Evolutionary conservation across 2,888 invertebrate genomes (phyloP), one percentile per base, ranked within the genome.

Genomic region (Aspidiotus destructor): DNA sequence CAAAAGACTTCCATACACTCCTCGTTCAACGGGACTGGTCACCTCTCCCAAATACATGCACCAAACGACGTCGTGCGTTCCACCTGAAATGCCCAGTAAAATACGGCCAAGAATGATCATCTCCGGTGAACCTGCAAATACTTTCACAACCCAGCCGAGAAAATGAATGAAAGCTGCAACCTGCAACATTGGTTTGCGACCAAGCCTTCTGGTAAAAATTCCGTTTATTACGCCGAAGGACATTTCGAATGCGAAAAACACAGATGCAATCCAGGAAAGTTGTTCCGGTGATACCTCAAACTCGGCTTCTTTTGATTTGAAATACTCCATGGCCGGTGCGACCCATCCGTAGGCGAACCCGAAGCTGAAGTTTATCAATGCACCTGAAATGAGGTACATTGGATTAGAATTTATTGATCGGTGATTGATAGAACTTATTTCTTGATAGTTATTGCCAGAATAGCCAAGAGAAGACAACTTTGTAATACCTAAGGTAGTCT

Each of bases 11-110:
- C 72, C 71, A n/a, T 73, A 69, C 7, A 72, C 70, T 9, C 73
- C 73, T 9, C 73, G 70, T 17, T 69, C 65, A 11, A 60, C 60
- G 7, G 72, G 68, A 9, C 72, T 69, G n/a, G 72, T 67, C 8
- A 72, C 70, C 69, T 73, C 73, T 8, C 71, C 73, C 7, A 73
- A 71, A 58, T 73, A 73, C 28, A 73, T 53, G 9, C 72, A 72
- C 6, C 71, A 71, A 6, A 71, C 71, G 7, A 72, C 72, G 52
- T 72, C 72, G 10, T 72, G 71, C 16, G 71, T 70, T 0, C 73
- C 73, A 71, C 72, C 72, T 6, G 73, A 69, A 9, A 73, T 55
- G 10, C 73, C 73, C 68, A 73, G 72, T 10, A 72, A 44, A 16
- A 72, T 70, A 11, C 73, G 64, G 9, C 70, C 65, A 9, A 67